Evolutionary conservation across 2,888 invertebrate species (phyloP), one percentile per base, ranked within the genome.

Genomic region (Drosophila differens): DNA sequence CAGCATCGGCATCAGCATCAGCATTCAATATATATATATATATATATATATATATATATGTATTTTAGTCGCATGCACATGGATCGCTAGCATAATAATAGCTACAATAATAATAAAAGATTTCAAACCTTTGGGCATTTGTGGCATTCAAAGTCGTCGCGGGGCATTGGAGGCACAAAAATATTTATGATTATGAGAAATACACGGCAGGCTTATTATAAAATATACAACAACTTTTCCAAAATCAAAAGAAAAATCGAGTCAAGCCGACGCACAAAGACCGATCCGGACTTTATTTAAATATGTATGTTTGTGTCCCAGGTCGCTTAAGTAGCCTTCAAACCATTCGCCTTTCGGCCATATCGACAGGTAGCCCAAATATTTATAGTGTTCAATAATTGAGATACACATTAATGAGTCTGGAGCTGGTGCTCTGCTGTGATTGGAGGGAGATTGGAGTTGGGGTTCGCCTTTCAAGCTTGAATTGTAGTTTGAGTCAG

Each of bases 301-400:
- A 87, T 90, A 62, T 62, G 37, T 75, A 62, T 74, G 72, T 84
- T 72, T 79, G 72, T 75, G 72, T 85, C 77, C 71, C 75, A 55
- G 67, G 60, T 74, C 64, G 52, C 77, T 87, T 82, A 85, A 89
- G 85, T 85, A 90, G 86, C 73, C 70, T 62, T 70, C 66, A 60
- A 61, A 63, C 55, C 58, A 60, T 69, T 57, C 68, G 53, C 37
- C 64, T 69, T 69, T 74, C 52, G 88, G 70, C 72, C 85, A 89
- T 86, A 89, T 88, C 91, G 91, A 91, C 91, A 92, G 91, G 91
- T 91, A 91, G 92, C 91, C 92, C 89, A 92, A 91, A 91, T 91
- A 91, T 91, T 91, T 92, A 92, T 91, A 91, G 91, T 91, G 88
- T 87, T 91, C 91, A 82, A 91, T 91, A 91, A 91, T 91, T 83